phyloP scores from a whole-genome alignment of 1,140 invertebrate species.

The Gyrodactylus bullatarudis region DNA sequence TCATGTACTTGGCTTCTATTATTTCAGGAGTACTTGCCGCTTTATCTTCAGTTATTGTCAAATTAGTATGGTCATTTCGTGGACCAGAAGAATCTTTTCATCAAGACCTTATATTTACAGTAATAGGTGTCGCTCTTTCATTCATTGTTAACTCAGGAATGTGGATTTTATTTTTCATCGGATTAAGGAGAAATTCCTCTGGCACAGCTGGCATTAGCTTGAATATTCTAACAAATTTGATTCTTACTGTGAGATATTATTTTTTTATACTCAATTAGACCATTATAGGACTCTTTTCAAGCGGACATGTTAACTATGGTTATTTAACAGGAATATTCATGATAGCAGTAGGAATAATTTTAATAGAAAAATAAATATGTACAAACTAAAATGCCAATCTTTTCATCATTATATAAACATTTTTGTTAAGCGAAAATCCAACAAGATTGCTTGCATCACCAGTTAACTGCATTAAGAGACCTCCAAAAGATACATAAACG shows the following conservation, averaged over 20 bases:
- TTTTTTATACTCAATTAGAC: not conserved
- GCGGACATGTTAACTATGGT: not conserved
- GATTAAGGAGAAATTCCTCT: constrained; percentile 22
- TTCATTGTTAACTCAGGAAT: not conserved
- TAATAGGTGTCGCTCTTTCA: not conserved
- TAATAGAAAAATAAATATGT: not conserved
- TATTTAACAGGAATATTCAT: not conserved
- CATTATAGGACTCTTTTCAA: not conserved
- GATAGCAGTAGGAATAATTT: not conserved
- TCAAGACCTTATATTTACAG: not conserved
- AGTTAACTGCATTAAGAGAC: constrained; percentile 65
- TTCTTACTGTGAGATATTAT: not conserved
- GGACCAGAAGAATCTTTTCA: not conserved
- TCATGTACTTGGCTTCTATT: not conserved
- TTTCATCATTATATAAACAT: constrained; percentile 88
- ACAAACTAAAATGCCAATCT: constrained; percentile 49
- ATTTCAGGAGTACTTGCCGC: not conserved
- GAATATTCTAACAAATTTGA: not conserved
- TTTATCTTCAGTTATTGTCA: not conserved
- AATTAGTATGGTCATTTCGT: not conserved
- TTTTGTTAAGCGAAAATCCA: constrained; percentile 80
- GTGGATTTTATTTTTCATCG: not conserved
- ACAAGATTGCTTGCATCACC: constrained; percentile 92
- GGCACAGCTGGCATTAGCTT: not conserved
- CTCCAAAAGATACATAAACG: constrained; percentile 85